phyloP scores from a whole-genome alignment of 1,140 invertebrate species.

The Drosophila trapezifrons region DNA sequence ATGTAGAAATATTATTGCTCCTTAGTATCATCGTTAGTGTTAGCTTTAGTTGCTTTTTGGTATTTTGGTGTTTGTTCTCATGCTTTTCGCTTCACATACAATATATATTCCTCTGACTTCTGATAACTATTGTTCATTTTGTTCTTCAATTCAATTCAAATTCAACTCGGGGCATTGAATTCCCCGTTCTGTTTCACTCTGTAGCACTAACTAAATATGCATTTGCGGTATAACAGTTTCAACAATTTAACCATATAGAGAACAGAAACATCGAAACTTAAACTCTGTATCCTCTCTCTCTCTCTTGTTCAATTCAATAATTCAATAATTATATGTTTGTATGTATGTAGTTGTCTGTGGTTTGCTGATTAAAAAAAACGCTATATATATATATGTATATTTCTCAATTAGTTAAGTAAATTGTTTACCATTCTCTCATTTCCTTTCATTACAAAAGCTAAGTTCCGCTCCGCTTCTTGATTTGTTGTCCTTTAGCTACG shows the following conservation, averaged over 20 bases:
- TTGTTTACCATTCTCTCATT: conserved; percentile 18
- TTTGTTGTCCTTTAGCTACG: conserved; percentile 47
- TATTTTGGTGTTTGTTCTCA: conserved; percentile 11
- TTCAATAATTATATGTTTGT: conserved; percentile 31
- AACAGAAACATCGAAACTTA: conserved; percentile 42
- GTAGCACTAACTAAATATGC: conserved; percentile 46
- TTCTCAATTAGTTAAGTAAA: conserved; percentile 30
- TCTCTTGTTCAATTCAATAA: conserved; percentile 11
- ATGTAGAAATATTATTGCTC: conserved; percentile 25
- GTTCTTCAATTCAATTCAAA: conserved; percentile 13
- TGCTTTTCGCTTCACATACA: not conserved
- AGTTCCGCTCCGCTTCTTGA: conserved; percentile 23
- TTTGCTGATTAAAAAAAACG: conserved; percentile 33
- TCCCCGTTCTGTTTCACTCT: conserved; percentile 11
- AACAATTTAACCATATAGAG: conserved; percentile 34
- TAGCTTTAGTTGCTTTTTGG: conserved; percentile 20
- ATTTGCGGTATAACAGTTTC: conserved; percentile 28
- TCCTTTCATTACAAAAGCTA: conserved; percentile 47
- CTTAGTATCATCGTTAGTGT: conserved; percentile 36
- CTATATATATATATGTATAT: conserved; percentile 33
- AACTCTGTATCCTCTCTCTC: conserved; percentile 10
- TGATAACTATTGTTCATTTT: conserved; percentile 6
- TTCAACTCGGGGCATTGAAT: not conserved
- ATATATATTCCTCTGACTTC: not conserved
- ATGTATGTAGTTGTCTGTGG: conserved; percentile 10